Evolutionary conservation across 2,113 vertebrate genomes (phyloP).

Genomic region (Lonchura striata): DNA sequence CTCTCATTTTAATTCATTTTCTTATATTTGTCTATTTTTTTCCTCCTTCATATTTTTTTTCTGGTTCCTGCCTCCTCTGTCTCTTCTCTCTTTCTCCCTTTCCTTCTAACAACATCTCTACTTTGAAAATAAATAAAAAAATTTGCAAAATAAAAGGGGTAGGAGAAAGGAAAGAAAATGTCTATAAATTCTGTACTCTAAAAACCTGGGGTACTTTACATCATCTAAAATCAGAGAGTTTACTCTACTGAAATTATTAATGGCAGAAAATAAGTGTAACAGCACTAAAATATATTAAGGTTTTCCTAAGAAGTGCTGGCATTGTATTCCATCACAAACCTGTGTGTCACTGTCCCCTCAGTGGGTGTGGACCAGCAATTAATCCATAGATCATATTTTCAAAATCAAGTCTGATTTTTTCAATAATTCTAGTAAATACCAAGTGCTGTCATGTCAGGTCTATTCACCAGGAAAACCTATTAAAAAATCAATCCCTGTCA

Average conservation of each 20-base stretch:
- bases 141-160: neutral
- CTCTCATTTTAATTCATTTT: neutral
- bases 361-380: neutral
- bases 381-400: neutral
- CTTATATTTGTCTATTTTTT: neutral
- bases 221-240: neutral
- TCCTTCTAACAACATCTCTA: neutral
- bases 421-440: neutral
- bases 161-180: neutral
- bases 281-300: neutral
- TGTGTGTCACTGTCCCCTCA: rapidly evolving
- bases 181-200: neutral
- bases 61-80: neutral
- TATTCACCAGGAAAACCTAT: neutral
- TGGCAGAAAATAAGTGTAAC: neutral
- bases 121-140: neutral
- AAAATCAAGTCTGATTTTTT: neutral
- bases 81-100: neutral
- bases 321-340: neutral
- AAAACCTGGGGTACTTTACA: neutral
- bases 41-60: neutral
- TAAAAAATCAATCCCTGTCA: neutral
- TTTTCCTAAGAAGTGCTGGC: neutral
- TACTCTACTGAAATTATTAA: neutral
- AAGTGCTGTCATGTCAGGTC: neutral